A percentile compares a stretch with the other conserved stretches of the same genome.
phyloP scores from a whole-genome alignment of 1,140 invertebrate species.

The Sweltsa coloradensis region DNA sequence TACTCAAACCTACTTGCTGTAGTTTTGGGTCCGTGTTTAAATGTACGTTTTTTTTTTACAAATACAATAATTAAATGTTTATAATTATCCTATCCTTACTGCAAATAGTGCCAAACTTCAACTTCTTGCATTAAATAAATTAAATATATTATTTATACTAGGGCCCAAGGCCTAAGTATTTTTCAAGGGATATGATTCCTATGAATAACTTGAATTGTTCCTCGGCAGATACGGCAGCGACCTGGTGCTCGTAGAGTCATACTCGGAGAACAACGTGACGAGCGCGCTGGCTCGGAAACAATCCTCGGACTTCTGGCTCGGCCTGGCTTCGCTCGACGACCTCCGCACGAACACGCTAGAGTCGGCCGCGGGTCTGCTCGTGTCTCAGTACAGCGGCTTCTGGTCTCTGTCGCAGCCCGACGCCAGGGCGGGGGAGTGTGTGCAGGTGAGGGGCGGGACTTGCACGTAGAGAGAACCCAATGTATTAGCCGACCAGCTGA shows the following conservation, averaged over 20 bases:
- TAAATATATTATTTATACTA: no score
- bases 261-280: constrained; percentile 83
- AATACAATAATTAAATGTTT: no score
- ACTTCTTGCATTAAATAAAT: no score
- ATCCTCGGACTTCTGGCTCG: constrained; percentile 70
- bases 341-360: constrained; percentile 85
- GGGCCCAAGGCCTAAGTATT: no score
- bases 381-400: constrained; percentile 86
- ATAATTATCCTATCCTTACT: no score
- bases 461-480: no score
- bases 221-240: constrained; percentile 78
- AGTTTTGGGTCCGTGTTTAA: no score
- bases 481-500: no score
- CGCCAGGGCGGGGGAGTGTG: constrained; percentile 74
- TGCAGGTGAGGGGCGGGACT: constrained; percentile 41
- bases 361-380: constrained; percentile 79
- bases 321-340: constrained; percentile 79
- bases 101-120: no score
- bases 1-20: no score
- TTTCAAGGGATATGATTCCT: constrained; percentile 2
- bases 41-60: no score
- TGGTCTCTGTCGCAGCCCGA: constrained; percentile 81
- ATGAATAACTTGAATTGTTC: no score
- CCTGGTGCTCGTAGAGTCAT: constrained; percentile 77
- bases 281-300: constrained; percentile 52